Evolutionary conservation across 2,113 vertebrate species (phyloP).

Genomic region (Albula glossodonta): DNA sequence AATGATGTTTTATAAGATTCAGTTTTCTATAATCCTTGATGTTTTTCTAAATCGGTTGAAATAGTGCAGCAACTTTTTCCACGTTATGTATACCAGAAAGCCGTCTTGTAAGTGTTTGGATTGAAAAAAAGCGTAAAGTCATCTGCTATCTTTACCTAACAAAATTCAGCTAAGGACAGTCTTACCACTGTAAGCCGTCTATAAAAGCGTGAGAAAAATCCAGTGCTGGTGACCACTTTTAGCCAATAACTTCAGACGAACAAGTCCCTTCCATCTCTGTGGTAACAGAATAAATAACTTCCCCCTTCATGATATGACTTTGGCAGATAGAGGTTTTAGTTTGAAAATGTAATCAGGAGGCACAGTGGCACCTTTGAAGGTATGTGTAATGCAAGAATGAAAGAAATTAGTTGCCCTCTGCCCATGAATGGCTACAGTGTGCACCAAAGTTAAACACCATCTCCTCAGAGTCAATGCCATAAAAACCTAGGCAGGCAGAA

Average conservation of each 20-base stretch:
- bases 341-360: conserved; percentile 31
- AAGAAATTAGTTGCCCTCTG: conserved; percentile 25
- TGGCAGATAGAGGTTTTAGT: conserved; percentile 32
- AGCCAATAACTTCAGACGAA: conserved; percentile 34
- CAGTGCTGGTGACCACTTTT: neutral
- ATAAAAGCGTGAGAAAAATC: neutral
- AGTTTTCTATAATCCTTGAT: conserved; percentile 22
- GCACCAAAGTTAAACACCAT: neutral
- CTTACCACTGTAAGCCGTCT: neutral
- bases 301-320: conserved; percentile 35
- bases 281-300: conserved; percentile 37
- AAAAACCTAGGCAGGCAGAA: conserved; percentile 21
- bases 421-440: conserved; percentile 24
- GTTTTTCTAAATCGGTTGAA: neutral
- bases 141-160: neutral
- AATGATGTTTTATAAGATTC: conserved; percentile 66
- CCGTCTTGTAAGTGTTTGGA: no score
- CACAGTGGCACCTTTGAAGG: conserved; percentile 37
- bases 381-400: conserved; percentile 31
- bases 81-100: neutral
- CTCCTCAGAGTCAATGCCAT: neutral
- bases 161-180: neutral
- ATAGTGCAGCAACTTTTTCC: neutral
- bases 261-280: conserved; percentile 50
- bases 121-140: no score